Conservation (phyloP, 92 coral and sea anemone genomes). For the Porites divaricata region DNA sequence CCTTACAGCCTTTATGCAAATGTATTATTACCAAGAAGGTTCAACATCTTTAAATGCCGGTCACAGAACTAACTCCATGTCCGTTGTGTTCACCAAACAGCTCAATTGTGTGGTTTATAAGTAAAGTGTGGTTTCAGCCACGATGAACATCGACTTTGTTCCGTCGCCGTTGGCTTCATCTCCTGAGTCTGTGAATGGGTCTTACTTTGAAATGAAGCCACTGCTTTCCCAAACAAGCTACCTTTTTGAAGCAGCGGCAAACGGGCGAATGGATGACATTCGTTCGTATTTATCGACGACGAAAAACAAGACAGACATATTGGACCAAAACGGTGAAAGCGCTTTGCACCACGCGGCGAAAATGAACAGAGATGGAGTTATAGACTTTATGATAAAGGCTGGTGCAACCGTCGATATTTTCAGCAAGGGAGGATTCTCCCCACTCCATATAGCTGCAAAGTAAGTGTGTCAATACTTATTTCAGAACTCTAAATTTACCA, state of each 20-base stretch:
- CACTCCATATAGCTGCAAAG: constrained; percentile 80
- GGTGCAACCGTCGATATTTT: constrained; percentile 56
- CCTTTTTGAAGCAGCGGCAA: constrained; percentile 24
- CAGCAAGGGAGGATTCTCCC: constrained; percentile 55
- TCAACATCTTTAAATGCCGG: too few species aligned
- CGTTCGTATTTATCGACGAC: constrained; percentile 8
- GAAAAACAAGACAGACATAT: neutral
- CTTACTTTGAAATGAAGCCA: constrained; percentile 16
- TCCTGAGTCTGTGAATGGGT: neutral
- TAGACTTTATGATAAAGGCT: constrained; percentile 38
- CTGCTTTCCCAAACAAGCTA: neutral
- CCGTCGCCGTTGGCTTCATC: constrained; percentile 25
- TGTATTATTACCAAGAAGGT: too few species aligned
- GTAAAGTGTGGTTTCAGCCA: neutral
- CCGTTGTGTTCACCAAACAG: too few species aligned
- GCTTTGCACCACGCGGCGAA: constrained; percentile 77
- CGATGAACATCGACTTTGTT: constrained; percentile 19
- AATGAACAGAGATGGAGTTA: constrained; percentile 46
- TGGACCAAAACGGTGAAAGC: constrained; percentile 61
- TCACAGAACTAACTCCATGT: too few species aligned
- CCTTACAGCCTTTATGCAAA: too few species aligned
- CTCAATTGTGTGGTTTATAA: neutral
- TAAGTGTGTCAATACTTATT: constrained; percentile 1
- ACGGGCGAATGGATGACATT: constrained; percentile 14
- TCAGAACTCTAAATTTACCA: neutral